Conservation (phyloP, 2,113 vertebrate species). For the Erythrolamprus reginae region DNA sequence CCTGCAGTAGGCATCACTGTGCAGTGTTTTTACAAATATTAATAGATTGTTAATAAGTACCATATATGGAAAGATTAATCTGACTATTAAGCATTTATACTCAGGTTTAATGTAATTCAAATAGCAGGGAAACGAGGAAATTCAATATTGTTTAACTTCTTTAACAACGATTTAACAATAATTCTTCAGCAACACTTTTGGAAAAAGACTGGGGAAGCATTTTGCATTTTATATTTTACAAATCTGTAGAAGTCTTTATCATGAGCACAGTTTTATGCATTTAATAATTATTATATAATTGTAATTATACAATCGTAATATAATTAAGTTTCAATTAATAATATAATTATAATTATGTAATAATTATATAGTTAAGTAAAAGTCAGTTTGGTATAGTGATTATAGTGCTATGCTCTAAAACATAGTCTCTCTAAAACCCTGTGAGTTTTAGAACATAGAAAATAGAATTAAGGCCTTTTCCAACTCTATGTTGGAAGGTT, state of each 20-base stretch:
- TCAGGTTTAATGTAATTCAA: neutral
- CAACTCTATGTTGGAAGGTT: no score
- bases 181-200: neutral
- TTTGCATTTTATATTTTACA: neutral
- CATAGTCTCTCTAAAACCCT: no score
- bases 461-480: neutral
- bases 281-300: no score
- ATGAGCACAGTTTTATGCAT: neutral
- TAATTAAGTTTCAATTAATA: no score
- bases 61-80: neutral
- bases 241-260: neutral
- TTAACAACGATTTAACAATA: neutral
- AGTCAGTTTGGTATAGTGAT: no score
- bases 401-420: no score
- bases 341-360: no score
- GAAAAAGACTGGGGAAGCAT: neutral
- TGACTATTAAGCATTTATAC: neutral
- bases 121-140: neutral
- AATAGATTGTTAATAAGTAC: neutral
- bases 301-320: no score
- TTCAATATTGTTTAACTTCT: neutral
- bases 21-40: neutral
- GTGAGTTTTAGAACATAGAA: neutral
- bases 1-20: neutral
- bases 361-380: no score